phyloP scores from a whole-genome alignment of 2,797 vertebrate species.

The Enteromius trimaculatus region DNA sequence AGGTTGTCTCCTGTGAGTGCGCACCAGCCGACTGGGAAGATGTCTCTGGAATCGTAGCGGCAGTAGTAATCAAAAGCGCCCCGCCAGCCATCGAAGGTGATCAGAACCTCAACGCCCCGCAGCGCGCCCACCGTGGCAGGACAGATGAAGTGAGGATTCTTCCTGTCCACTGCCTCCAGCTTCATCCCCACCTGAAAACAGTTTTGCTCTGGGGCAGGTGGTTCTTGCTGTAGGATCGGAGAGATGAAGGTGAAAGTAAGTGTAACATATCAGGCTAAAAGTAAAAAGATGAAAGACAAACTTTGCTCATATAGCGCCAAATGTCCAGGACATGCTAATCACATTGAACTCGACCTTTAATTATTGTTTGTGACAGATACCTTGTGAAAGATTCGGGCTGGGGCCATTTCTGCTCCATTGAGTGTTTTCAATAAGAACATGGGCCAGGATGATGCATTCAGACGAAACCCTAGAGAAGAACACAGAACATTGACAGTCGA shows the following conservation, averaged over 20 bases:
- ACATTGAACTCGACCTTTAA: neutral
- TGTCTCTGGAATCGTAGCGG: slow-evolving; percentile 97
- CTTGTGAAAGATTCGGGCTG: slow-evolving; percentile 97
- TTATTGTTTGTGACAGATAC: slow-evolving; percentile 74
- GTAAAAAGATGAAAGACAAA: neutral
- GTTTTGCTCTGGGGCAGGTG: slow-evolving; percentile 94
- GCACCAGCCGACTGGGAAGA: slow-evolving; percentile 99
- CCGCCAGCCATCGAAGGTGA: slow-evolving; percentile 99
- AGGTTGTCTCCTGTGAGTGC: slow-evolving; percentile 96
- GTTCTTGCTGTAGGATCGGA: slow-evolving; percentile 84
- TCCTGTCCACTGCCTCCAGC: slow-evolving; percentile 98
- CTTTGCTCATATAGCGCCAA: neutral
- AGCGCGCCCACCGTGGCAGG: slow-evolving; percentile 96
- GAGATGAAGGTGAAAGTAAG: neutral
- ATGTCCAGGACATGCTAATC: neutral
- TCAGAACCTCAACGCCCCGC: slow-evolving; percentile 94
- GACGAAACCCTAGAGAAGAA: slow-evolving; percentile 86
- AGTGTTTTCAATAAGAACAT: slow-evolving; percentile 99
- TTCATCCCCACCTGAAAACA: slow-evolving; percentile 98
- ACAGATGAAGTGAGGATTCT: slow-evolving; percentile 99
- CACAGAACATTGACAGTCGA: neutral
- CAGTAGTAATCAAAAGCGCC: slow-evolving; percentile 99
- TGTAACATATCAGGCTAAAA: neutral
- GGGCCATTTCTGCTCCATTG: slow-evolving; percentile 99
- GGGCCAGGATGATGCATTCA: slow-evolving; percentile 98